These are phyloP conservation scores for Clangula hyemalis DNA, from an alignment of 2,797 vertebrate genomes.

Conservation along the genomic window DNA sequence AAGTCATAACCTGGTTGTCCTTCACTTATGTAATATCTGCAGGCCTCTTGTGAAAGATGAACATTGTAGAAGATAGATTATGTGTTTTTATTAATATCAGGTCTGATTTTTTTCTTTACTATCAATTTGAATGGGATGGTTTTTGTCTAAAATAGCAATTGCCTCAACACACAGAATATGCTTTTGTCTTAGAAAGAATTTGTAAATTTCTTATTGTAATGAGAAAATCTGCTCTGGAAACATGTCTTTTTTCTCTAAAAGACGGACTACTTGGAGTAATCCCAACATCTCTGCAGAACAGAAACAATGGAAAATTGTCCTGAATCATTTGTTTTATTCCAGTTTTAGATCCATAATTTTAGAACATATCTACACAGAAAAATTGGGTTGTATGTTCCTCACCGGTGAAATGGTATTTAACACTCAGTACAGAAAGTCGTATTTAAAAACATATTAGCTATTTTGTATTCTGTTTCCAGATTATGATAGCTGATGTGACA, in stretches of 20 bases:
- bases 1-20: background rate
- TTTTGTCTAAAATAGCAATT: background rate
- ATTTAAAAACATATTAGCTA: background rate
- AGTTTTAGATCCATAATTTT: background rate
- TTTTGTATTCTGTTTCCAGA: background rate
- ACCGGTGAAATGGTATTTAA: background rate
- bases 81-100: background rate
- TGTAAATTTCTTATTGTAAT: background rate
- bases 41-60: background rate
- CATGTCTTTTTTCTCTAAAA: background rate
- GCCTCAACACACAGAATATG: background rate
- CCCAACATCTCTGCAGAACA: background rate
- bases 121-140: background rate
- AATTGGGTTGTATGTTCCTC: background rate
- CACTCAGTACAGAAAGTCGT: fast-evolving
- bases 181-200: background rate
- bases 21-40: background rate
- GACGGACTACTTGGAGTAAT: background rate
- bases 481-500: background rate
- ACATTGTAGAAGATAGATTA: background rate
- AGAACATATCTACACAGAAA: background rate
- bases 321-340: background rate
- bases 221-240: background rate
- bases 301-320: background rate
- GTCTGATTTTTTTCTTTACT: background rate